Conservation (phyloP, 2,113 vertebrate species). For the Vicugna pacos region DNA sequence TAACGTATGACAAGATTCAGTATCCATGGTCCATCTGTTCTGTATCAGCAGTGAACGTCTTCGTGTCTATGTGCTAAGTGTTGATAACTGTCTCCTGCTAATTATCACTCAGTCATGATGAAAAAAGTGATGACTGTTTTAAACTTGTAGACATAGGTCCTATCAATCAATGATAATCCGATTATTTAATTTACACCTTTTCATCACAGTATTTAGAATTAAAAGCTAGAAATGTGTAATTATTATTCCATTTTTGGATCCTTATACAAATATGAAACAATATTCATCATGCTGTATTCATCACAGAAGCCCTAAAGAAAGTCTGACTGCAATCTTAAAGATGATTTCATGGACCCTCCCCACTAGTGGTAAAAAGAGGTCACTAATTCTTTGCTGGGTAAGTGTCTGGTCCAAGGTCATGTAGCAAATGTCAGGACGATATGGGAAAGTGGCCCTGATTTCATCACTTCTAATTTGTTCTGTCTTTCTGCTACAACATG, state of each 20-base stretch:
- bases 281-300: slow-evolving; percentile 53
- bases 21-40: slow-evolving; percentile 88
- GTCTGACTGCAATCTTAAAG: neutral
- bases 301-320: neutral
- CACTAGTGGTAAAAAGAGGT: neutral
- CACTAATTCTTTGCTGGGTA: neutral
- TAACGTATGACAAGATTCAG: slow-evolving; percentile 84
- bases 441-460: neutral
- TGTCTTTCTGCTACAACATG: neutral
- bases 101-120: slow-evolving; percentile 88
- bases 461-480: neutral
- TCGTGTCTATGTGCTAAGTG: slow-evolving; percentile 85
- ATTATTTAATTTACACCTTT: slow-evolving; percentile 90
- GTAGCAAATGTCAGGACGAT: neutral
- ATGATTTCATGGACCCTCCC: neutral
- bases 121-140: slow-evolving; percentile 87
- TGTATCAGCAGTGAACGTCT: slow-evolving; percentile 81
- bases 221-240: slow-evolving; percentile 84
- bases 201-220: slow-evolving; percentile 83
- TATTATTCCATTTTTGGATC: slow-evolving; percentile 74
- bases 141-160: slow-evolving; percentile 86
- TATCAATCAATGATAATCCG: slow-evolving; percentile 85
- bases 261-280: slow-evolving; percentile 61
- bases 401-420: neutral
- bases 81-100: slow-evolving; percentile 85